Evolutionary conservation across 2,113 vertebrate genomes (phyloP).

Genomic region (Arvicanthis niloticus): DNA sequence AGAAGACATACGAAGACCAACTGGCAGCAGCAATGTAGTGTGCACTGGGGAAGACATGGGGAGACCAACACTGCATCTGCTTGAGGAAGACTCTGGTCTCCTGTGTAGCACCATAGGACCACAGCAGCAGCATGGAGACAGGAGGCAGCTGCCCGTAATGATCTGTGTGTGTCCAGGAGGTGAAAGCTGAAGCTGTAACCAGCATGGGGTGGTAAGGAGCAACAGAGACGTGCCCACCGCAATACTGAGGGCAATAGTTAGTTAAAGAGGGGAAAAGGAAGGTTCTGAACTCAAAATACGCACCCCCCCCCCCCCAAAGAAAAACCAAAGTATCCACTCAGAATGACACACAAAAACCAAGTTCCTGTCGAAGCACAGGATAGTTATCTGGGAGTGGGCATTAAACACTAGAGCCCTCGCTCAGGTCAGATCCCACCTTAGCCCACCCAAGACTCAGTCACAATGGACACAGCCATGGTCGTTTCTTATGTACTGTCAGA

Average conservation of each 20-base stretch:
- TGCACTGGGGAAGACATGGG: not conserved
- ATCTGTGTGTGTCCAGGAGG: not conserved
- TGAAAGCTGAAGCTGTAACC: too few species aligned
- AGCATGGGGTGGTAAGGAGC: too few species aligned
- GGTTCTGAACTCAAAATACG: not conserved
- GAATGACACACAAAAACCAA: not conserved
- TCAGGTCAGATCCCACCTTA: not conserved
- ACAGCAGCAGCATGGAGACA: rapidly evolving
- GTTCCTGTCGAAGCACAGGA: not conserved
- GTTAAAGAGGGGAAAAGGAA: not conserved
- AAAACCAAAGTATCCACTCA: not conserved
- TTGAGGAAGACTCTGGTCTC: not conserved
- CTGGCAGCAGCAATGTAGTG: too few species aligned
- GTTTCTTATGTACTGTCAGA: not conserved
- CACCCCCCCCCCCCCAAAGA: too few species aligned
- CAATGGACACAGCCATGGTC: not conserved
- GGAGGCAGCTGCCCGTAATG: not conserved
- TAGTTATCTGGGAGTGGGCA: not conserved
- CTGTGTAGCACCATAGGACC: not conserved
- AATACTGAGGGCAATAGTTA: not conserved
- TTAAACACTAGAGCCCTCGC: not conserved
- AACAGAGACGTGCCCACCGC: not conserved
- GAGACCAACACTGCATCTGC: not conserved
- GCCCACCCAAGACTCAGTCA: not conserved
- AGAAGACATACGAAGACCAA: not conserved